phyloP scores from a whole-genome alignment of 2,113 vertebrate genomes.

The Prochilodus magdalenae region DNA sequence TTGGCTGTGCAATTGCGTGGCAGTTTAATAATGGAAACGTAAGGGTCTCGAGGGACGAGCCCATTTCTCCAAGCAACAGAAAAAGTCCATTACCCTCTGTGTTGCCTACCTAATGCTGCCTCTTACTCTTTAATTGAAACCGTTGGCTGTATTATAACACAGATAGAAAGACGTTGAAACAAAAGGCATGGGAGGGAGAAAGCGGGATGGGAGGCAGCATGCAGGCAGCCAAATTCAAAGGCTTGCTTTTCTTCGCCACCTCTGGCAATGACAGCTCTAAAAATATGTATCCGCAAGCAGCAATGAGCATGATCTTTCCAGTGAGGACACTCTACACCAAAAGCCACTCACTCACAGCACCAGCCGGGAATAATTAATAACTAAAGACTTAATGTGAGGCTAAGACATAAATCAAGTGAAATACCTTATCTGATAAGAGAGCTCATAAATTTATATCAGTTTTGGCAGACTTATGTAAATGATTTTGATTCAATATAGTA shows the following conservation, averaged over 20 bases:
- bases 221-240: slow-evolving; percentile 51
- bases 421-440: slow-evolving; percentile 14
- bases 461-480: slow-evolving; percentile 11
- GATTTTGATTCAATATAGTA: background rate
- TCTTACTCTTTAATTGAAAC: slow-evolving; percentile 73
- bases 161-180: slow-evolving; percentile 40
- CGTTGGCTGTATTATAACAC: slow-evolving; percentile 57
- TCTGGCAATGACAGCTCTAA: slow-evolving; percentile 44
- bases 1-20: slow-evolving; percentile 54
- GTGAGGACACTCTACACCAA: slow-evolving; percentile 40
- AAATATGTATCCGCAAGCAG: slow-evolving; percentile 48
- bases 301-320: slow-evolving; percentile 50
- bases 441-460: slow-evolving; percentile 30
- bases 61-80: slow-evolving; percentile 68
- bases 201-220: slow-evolving; percentile 36
- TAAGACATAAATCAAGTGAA: slow-evolving; percentile 20
- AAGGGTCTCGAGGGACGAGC: slow-evolving; percentile 63
- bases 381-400: slow-evolving; percentile 31
- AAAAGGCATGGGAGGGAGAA: slow-evolving; percentile 36
- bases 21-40: slow-evolving; percentile 74
- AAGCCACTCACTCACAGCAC: slow-evolving; percentile 24
- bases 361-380: slow-evolving; percentile 35
- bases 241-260: slow-evolving; percentile 29
- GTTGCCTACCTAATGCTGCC: slow-evolving; percentile 67
- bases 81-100: slow-evolving; percentile 75